Conservation (phyloP, 2,113 vertebrate genomes). For the Oreochromis niloticus region DNA sequence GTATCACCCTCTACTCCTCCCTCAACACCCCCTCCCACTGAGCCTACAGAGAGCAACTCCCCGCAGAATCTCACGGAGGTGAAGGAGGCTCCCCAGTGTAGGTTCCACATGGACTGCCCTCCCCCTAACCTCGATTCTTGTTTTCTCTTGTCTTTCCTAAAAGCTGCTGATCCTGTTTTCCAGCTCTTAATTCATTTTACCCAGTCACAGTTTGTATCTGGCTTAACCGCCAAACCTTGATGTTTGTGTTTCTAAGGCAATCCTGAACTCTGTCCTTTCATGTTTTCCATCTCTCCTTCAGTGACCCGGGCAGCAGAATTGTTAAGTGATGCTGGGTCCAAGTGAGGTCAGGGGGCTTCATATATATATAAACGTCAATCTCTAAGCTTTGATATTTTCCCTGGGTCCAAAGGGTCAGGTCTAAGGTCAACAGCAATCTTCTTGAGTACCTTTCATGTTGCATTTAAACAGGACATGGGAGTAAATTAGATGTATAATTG, state of each 20-base stretch:
- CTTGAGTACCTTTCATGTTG: constrained; percentile 23
- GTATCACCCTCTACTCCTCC: not conserved
- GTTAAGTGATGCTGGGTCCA: constrained; percentile 16
- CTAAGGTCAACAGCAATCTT: constrained; percentile 34
- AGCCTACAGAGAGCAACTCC: constrained; percentile 1
- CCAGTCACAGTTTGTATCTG: not conserved
- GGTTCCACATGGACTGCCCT: constrained; percentile 29
- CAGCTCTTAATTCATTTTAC: not conserved
- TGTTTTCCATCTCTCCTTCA: constrained; percentile 2
- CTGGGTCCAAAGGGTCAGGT: constrained; percentile 14
- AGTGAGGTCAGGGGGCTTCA: constrained; percentile 33
- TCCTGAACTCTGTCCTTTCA: not conserved
- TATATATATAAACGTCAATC: constrained; percentile 46
- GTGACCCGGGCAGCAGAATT: not conserved
- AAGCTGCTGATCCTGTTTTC: not conserved
- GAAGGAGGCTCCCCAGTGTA: constrained; percentile 47
- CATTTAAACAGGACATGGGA: not conserved
- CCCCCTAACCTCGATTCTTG: not conserved
- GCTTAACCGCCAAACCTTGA: not conserved
- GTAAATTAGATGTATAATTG: constrained; percentile 9
- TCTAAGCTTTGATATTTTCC: constrained; percentile 6
- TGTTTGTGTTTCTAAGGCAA: not conserved
- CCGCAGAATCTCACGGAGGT: not conserved
- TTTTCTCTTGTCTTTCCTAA: not conserved
- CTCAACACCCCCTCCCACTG: not conserved